Percentiles rank a stretch among this genome's conserved stretches.
Evolutionary conservation across 2,113 vertebrate species (phyloP).

Genomic region (Podarcis muralis): DNA sequence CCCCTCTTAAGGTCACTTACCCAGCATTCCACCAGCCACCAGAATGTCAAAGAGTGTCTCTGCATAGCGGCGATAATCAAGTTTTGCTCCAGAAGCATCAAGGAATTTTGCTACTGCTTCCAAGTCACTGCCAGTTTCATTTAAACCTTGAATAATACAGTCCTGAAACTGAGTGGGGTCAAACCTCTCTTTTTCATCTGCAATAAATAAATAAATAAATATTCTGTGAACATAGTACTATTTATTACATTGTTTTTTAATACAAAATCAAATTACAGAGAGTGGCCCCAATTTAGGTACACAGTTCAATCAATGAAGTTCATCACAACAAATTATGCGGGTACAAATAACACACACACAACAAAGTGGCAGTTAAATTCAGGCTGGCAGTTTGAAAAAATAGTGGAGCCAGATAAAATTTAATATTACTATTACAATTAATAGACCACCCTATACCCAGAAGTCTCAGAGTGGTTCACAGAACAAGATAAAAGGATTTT

Average conservation of each 20-base stretch:
- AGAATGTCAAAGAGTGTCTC: slow-evolving; percentile 99
- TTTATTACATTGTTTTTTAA: background rate
- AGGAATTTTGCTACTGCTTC: slow-evolving; percentile 99
- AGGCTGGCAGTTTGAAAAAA: no score
- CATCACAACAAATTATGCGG: no score
- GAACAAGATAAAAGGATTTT: no score
- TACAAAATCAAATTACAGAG: background rate
- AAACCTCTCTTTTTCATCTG: slow-evolving; percentile 99
- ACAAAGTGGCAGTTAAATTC: no score
- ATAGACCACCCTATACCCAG: no score
- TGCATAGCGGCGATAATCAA: slow-evolving; percentile 99
- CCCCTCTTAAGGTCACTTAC: slow-evolving; percentile 74
- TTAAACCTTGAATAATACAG: slow-evolving; percentile 99
- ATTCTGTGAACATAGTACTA: background rate
- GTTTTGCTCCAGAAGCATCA: slow-evolving; percentile 98
- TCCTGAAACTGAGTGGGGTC: slow-evolving; percentile 99
- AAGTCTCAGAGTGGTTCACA: no score
- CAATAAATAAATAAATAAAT: slow-evolving; percentile 5
- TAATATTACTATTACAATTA: no score
- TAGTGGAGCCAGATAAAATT: no score
- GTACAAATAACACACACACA: no score
- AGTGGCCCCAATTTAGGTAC: no score
- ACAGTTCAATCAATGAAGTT: no score
- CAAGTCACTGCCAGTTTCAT: slow-evolving; percentile 98
- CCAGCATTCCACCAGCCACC: slow-evolving; percentile 99